These are phyloP conservation scores for Oryzias celebensis DNA, from an alignment of 2,113 vertebrate genomes.

Conservation along the genomic window DNA sequence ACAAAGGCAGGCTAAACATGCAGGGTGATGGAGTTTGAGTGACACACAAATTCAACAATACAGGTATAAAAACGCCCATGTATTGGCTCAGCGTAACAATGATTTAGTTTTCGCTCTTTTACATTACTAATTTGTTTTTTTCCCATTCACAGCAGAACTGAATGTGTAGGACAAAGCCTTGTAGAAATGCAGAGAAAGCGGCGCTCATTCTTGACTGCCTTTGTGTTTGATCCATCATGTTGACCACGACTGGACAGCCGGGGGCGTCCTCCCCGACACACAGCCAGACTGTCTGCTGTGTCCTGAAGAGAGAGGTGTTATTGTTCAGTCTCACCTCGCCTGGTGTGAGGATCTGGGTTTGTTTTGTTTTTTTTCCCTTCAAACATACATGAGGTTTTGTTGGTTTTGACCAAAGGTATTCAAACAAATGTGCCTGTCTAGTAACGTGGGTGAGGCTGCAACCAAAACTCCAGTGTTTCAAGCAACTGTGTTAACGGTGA, in stretches of 20 bases:
- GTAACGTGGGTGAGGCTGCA: not conserved
- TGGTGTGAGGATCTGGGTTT: conserved; percentile 35
- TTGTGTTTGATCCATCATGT: conserved; percentile 45
- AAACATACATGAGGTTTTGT: conserved; percentile 19
- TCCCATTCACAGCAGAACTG: conserved; percentile 13
- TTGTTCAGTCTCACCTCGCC: conserved; percentile 41
- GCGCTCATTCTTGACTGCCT: conserved; percentile 35
- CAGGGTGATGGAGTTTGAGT: too few species aligned
- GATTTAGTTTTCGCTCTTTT: conserved; percentile 3
- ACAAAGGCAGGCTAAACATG: too few species aligned
- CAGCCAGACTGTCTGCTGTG: conserved; percentile 54
- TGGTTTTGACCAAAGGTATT: conserved; percentile 2
- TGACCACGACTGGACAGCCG: conserved; percentile 45
- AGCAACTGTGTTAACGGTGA: not conserved
- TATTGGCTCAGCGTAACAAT: not conserved
- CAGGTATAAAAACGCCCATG: too few species aligned
- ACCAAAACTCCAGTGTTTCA: not conserved
- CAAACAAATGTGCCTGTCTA: conserved; percentile 12
- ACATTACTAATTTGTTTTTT: not conserved
- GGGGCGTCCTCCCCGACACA: conserved; percentile 14
- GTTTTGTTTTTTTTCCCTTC: conserved; percentile 50
- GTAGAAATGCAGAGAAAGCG: conserved; percentile 12
- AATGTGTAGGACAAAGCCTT: conserved; percentile 28
- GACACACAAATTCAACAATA: too few species aligned
- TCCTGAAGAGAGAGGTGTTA: conserved; percentile 46